Base-by-base conservation (phyloP, 2,797 vertebrate species). In the Odontamblyopus rebecca region DNA sequence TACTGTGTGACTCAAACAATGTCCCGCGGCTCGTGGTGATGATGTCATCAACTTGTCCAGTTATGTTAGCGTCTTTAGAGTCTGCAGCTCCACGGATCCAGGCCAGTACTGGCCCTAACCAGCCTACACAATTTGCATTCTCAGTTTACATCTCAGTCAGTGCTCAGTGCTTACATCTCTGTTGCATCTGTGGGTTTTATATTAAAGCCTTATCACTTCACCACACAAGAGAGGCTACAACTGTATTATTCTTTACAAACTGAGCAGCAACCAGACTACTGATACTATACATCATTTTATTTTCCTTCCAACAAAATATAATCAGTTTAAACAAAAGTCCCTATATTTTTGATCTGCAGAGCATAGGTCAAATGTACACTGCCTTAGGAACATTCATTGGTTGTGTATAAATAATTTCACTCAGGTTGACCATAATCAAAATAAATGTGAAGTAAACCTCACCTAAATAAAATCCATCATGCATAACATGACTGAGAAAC, bases 31-130 rank as follows among this genome's bases (percentile, higher is more conserved):
- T 83, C 71, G 19, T 84, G 86, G 85, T 82, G 68, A 85, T 93
- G 92, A 92, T 89, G 92, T 94, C 92, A 94, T 92, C 86, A 83
- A 89, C 86, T 89, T 93, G 93, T 93, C 93, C 84, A 80, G 77
- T 92, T 90, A 80, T 74, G 89, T 94, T 93, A 94, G 86, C 71
- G 84, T 88, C 80, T 75, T 63, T 84, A 75, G 85, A 91, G 89
- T 89, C 87, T 80, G 72, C 85, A 86, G 89, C 89, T 89, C 88
- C 80, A 79, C 82, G 86, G 81, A 83, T 71, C 64, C 78, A 75
- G 86, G 78, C 70, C 80, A 86, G 81, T 90, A 89, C 84, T 82
- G 87, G 86, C 85, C 88, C 71, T 61, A 86, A 90, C 89, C 82
- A 78, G 86, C 85, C 82, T 70, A 81, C 66, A 83, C 74, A 74